These are phyloP conservation scores for Hoplostethus atlanticus DNA, from an alignment of 2,797 vertebrate genomes.

Conservation along the genomic window DNA sequence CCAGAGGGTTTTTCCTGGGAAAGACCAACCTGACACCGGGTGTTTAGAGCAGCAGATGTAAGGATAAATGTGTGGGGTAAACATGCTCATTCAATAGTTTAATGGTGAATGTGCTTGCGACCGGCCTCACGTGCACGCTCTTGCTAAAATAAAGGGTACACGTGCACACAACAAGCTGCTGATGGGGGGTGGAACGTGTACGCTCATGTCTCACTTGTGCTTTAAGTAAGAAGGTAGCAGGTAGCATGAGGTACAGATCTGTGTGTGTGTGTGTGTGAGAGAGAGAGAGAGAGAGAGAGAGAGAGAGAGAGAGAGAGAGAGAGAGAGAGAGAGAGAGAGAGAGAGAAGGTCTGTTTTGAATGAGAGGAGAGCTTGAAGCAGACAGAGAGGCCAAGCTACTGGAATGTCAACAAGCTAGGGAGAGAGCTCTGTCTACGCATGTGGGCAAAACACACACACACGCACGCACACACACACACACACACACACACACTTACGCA, in stretches of 20 bases:
- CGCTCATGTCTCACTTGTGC: conserved; percentile 35
- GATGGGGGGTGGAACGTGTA: conserved; percentile 26
- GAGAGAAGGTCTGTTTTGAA: conserved; percentile 66
- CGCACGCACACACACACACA: conserved; percentile 17
- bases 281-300: conserved; percentile 1
- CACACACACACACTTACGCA: conserved; percentile 1
- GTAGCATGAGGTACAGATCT: conserved; percentile 23
- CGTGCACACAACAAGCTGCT: conserved; percentile 17
- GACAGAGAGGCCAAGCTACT: conserved; percentile 72
- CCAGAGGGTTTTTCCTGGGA: no score
- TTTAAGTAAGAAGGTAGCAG: conserved; percentile 35
- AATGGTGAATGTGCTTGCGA: no score
- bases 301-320: neutral
- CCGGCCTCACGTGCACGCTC: neutral
- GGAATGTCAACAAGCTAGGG: conserved; percentile 78
- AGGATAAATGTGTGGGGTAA: no score
- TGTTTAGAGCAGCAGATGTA: no score
- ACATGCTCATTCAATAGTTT: no score
- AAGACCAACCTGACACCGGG: no score
- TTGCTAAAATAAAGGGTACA: neutral
- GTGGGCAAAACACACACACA: conserved; percentile 40
- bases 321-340: conserved; percentile 2
- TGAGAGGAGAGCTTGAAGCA: conserved; percentile 66
- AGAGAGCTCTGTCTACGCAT: conserved; percentile 58
- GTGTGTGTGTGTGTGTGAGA: conserved; percentile 6